Evolutionary conservation across 2,888 invertebrate species (phyloP).

Genomic region (Beris chalybata): DNA sequence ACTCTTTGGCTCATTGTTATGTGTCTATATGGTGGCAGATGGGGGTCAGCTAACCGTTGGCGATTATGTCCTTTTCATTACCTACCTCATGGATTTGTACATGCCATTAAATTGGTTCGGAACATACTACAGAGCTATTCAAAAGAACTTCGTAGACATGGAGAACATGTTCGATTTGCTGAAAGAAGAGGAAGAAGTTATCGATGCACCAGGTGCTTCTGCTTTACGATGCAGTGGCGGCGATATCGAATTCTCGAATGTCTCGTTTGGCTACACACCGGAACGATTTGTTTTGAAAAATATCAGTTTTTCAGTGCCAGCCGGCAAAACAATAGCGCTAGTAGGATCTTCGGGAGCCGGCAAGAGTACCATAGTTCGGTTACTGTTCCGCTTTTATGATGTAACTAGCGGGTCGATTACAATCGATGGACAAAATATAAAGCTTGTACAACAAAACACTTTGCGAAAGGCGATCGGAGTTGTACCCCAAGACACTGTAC

Average conservation of each 20-base stretch:
- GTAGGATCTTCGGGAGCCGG: conserved; percentile 91
- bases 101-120: conserved; percentile 98
- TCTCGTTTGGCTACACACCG: conserved; percentile 84
- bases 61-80: conserved; percentile 93
- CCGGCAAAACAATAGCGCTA: conserved; percentile 84
- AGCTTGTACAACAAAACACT: conserved; percentile 81
- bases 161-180: conserved; percentile 98
- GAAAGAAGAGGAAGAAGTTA: conserved; percentile 82
- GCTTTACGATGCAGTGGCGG: conserved; percentile 65
- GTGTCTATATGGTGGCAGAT: conserved; percentile 81
- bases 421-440: conserved; percentile 88
- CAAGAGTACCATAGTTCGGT: conserved; percentile 93
- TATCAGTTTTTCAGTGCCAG: conserved; percentile 75
- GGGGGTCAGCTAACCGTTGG: conserved; percentile 79
- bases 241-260: conserved; percentile 84
- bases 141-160: conserved; percentile 98
- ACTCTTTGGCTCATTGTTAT: conserved; percentile 82
- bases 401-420: conserved; percentile 82
- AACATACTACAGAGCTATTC: conserved; percentile 95
- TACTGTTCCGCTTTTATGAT: conserved; percentile 96
- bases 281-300: conserved; percentile 76
- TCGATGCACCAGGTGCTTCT: conserved; percentile 79
- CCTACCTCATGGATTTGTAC: conserved; percentile 92
- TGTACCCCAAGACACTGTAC: conserved; percentile 95
- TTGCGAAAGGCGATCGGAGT: conserved; percentile 85